Conservation (phyloP, 2,113 vertebrate species). For the Chionis minor region DNA sequence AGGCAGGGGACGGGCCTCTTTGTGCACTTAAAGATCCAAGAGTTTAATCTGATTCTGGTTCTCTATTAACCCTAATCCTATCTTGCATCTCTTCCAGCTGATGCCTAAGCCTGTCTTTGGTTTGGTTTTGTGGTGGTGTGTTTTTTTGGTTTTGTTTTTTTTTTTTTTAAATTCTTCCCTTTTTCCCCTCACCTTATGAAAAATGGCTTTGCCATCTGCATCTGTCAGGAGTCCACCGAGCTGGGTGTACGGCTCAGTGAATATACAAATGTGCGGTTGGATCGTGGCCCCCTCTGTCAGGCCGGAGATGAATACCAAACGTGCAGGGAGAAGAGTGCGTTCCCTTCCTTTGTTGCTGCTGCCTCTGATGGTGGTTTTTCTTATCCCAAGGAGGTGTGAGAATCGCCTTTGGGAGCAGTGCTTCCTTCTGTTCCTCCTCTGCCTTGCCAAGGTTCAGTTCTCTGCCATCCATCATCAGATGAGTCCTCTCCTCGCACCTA, state of each 20-base stretch:
- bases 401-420: neutral
- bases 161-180: neutral
- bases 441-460: conserved; percentile 1
- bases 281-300: conserved; percentile 40
- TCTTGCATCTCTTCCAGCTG: conserved; percentile 24
- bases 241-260: conserved; percentile 59
- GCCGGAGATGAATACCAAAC: conserved; percentile 54
- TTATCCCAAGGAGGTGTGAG: conserved; percentile 16
- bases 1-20: neutral
- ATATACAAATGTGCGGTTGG: conserved; percentile 67
- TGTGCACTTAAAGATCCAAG: neutral
- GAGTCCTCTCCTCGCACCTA: neutral
- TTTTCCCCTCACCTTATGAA: conserved; percentile 55
- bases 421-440: conserved; percentile 36
- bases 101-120: neutral
- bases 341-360: neutral
- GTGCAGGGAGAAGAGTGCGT: neutral
- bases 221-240: conserved; percentile 65
- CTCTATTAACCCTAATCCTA: neutral
- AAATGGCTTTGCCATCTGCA: conserved; percentile 73
- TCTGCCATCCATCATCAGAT: conserved; percentile 23
- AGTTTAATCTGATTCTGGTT: neutral
- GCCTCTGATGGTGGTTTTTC: conserved; percentile 2
- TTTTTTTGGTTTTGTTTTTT: neutral
- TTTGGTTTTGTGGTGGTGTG: neutral